A percentile compares a stretch with the other conserved stretches of the same genome.
These are phyloP conservation scores for Falco berigora DNA, from an alignment of 2,797 vertebrate genomes.

Conservation along the genomic window DNA sequence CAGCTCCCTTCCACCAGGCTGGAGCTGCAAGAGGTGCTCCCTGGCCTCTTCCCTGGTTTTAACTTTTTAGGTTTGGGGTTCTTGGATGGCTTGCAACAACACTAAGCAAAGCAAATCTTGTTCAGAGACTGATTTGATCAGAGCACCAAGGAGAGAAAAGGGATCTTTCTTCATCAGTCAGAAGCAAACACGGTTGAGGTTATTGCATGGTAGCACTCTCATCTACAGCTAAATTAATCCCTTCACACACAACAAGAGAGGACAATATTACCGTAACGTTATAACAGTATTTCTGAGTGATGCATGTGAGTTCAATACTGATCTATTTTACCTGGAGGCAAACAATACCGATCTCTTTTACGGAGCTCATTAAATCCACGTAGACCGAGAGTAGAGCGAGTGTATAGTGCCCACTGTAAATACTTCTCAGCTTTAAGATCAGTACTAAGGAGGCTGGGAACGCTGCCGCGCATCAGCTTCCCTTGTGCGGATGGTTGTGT, in stretches of 20 bases:
- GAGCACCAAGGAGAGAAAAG: not conserved
- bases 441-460: not conserved
- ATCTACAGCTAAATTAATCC: not conserved
- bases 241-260: not conserved
- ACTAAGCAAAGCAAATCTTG: not conserved
- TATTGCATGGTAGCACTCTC: not conserved
- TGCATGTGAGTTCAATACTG: not conserved
- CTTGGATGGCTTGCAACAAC: not conserved
- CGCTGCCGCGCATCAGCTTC: not conserved
- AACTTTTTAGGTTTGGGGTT: not conserved
- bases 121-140: not conserved
- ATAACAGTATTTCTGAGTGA: not conserved
- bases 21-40: not conserved
- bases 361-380: not conserved
- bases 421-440: not conserved
- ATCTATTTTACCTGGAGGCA: not conserved
- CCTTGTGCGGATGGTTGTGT: not conserved
- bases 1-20: not conserved
- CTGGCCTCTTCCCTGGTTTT: rapidly evolving
- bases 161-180: not conserved
- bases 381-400: not conserved
- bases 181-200: not conserved
- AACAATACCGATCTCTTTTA: not conserved
- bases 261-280: not conserved
- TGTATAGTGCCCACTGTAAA: not conserved